These are phyloP conservation scores for Empis stercorea DNA, from an alignment of 2,888 invertebrate species.

Conservation along the genomic window DNA sequence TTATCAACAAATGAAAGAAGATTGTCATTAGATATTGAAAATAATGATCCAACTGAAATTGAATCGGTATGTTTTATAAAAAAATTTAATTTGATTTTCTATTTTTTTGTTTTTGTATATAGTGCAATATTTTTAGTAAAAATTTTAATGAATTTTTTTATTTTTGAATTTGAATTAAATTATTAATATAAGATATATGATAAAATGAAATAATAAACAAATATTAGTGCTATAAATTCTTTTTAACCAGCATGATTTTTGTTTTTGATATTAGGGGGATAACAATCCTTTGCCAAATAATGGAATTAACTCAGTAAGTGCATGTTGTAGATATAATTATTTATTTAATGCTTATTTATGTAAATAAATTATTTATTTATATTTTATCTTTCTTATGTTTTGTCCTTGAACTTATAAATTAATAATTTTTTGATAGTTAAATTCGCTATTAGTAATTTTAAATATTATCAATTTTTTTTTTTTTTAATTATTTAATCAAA, in stretches of 20 bases:
- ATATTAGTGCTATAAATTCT: background rate
- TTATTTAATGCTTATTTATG: background rate
- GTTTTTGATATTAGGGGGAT: conserved; percentile 11
- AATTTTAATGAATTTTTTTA: no score
- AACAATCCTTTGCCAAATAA: conserved; percentile 11
- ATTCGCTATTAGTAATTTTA: no score
- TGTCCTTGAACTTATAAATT: no score
- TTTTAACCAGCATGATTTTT: background rate
- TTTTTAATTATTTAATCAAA: no score
- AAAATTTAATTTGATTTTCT: background rate
- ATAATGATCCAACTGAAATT: conserved; percentile 15
- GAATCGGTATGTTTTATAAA: conserved; percentile 37
- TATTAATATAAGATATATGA: background rate
- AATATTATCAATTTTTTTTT: no score
- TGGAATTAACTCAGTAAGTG: conserved; percentile 24
- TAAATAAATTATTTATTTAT: no score
- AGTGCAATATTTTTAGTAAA: no score
- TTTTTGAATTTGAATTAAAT: no score
- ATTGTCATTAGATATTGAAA: conserved; percentile 32
- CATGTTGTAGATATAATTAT: conserved; percentile 9
- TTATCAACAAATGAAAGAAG: conserved; percentile 15
- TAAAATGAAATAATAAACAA: no score
- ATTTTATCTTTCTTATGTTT: background rate
- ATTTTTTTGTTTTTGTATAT: background rate
- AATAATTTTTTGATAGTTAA: no score